Percentiles rank a stretch among this genome's conserved stretches.
These are phyloP conservation scores for Clarias pachynema DNA, from an alignment of 2,797 vertebrate genomes.

Conservation along the genomic window DNA sequence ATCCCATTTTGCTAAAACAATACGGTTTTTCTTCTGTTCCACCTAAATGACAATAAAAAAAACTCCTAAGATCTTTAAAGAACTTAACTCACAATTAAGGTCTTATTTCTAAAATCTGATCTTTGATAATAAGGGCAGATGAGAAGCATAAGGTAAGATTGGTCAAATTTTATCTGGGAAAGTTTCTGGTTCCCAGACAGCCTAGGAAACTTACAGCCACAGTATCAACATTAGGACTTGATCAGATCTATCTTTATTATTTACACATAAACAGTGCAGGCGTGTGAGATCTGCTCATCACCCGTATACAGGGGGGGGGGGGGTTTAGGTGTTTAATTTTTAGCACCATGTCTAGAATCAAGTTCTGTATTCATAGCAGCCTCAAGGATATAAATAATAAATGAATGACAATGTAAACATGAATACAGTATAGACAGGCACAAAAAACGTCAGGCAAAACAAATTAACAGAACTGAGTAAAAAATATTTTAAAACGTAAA, in stretches of 20 bases:
- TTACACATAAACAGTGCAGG: constrained; percentile 65
- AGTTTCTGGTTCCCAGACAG: constrained; percentile 57
- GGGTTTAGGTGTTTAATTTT: too few species aligned
- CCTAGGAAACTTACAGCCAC: constrained; percentile 44
- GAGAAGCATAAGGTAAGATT: constrained; percentile 6
- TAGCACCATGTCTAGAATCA: too few species aligned
- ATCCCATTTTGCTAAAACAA: background rate
- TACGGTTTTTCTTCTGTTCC: background rate
- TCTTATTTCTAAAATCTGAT: background rate
- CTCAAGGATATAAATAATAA: too few species aligned
- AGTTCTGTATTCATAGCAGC: too few species aligned
- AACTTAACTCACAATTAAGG: background rate
- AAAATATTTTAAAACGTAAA: too few species aligned
- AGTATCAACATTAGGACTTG: constrained; percentile 58
- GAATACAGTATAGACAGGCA: too few species aligned
- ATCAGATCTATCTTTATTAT: constrained; percentile 61
- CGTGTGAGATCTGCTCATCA: constrained; percentile 41
- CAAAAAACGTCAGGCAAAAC: too few species aligned
- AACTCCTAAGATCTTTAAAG: background rate
- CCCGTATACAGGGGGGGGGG: constrained; percentile 7
- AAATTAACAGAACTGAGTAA: too few species aligned
- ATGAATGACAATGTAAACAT: too few species aligned
- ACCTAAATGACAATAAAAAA: background rate
- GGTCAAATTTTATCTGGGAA: constrained; percentile 27
- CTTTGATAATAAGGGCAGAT: background rate